Percentiles rank a stretch among this genome's conserved stretches.
phyloP scores from a whole-genome alignment of 1,140 invertebrate genomes.

The Lepidostoma basale region DNA sequence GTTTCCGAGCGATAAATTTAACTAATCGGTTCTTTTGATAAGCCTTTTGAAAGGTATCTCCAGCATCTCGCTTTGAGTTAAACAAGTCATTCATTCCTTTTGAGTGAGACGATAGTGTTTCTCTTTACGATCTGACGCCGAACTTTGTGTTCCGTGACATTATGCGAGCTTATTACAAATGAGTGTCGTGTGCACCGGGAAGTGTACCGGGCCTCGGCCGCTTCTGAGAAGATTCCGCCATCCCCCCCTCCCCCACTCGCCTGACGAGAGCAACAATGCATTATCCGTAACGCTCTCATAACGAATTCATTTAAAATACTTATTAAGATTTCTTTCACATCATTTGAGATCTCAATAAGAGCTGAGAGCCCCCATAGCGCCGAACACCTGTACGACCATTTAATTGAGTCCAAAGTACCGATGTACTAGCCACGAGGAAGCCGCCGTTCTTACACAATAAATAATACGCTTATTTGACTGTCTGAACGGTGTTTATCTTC shows the following conservation, averaged over 20 bases:
- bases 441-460: slow-evolving; percentile 26
- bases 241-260: neutral
- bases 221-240: slow-evolving; percentile 22
- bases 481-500: slow-evolving; percentile 46
- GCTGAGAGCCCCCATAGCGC: slow-evolving; percentile 27
- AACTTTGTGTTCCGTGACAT: neutral
- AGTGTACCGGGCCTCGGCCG: neutral
- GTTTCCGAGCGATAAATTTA: too few relatives aligned
- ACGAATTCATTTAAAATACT: slow-evolving; percentile 39
- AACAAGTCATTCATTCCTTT: too few relatives aligned
- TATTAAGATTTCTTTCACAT: slow-evolving; percentile 40
- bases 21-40: too few relatives aligned
- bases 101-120: neutral
- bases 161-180: slow-evolving; percentile 4
- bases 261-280: slow-evolving; percentile 23
- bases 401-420: slow-evolving; percentile 35
- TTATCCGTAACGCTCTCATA: slow-evolving; percentile 36
- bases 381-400: slow-evolving; percentile 27
- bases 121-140: neutral
- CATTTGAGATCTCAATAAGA: slow-evolving; percentile 40
- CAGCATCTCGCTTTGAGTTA: too few relatives aligned
- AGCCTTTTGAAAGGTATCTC: too few relatives aligned
- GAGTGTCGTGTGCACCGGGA: slow-evolving; percentile 2
- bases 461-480: slow-evolving; percentile 45
- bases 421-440: slow-evolving; percentile 26